Percentiles rank a stretch among this genome's conserved stretches.
Evolutionary conservation across 2,113 vertebrate species (phyloP).

Genomic region (Calyptommatus sinebrachiatus): DNA sequence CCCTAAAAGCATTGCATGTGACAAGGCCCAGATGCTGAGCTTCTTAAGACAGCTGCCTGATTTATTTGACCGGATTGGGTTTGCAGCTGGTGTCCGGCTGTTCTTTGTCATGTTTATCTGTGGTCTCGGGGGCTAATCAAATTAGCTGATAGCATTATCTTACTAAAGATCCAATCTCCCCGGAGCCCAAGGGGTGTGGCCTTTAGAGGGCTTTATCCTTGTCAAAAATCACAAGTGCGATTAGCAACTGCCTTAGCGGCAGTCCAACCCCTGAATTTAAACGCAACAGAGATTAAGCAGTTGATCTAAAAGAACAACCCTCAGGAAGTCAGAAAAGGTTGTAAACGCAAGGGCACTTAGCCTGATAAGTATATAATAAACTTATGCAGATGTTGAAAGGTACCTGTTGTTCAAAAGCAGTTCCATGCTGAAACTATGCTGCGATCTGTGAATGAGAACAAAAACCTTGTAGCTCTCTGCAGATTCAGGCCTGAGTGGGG

Average conservation of each 20-base stretch:
- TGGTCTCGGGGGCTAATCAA: slow-evolving; percentile 68
- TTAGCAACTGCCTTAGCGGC: background rate
- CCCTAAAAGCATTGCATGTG: slow-evolving; percentile 69
- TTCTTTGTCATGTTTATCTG: slow-evolving; percentile 72
- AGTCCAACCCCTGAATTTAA: background rate
- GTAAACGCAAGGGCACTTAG: background rate
- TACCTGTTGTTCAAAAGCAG: slow-evolving; percentile 9
- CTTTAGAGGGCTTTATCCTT: slow-evolving; percentile 47
- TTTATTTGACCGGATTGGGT: slow-evolving; percentile 61
- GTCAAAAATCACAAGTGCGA: slow-evolving; percentile 14
- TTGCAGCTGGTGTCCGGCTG: slow-evolving; percentile 73
- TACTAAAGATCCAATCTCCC: slow-evolving; percentile 63
- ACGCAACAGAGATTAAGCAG: slow-evolving; percentile 21
- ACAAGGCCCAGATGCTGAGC: slow-evolving; percentile 71
- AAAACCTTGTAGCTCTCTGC: background rate
- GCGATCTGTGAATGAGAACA: no score
- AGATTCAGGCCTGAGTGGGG: no score
- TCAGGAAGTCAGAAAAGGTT: slow-evolving; percentile 9
- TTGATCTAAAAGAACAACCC: background rate
- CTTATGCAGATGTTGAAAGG: background rate
- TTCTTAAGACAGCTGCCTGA: slow-evolving; percentile 64
- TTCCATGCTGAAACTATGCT: background rate
- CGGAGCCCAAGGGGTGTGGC: slow-evolving; percentile 41
- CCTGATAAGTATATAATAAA: slow-evolving; percentile 8
- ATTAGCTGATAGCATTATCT: slow-evolving; percentile 66